Conservation (phyloP, 2,113 vertebrate species). For the Peromyscus californicus region DNA sequence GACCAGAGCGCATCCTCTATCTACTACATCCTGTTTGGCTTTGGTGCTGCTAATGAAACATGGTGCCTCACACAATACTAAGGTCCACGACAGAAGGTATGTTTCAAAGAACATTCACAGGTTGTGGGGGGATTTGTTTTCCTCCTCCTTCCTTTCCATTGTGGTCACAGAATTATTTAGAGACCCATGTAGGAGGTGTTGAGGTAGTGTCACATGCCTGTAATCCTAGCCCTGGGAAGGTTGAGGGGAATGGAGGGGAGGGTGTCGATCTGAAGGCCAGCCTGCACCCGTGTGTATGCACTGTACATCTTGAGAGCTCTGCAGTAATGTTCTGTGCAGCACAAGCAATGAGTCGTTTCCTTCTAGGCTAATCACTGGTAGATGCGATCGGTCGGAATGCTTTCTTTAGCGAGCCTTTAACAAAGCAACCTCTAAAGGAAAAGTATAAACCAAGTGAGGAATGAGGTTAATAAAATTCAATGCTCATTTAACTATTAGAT, state of each 20-base stretch:
- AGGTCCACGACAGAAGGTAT: not conserved
- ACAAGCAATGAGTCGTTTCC: not conserved
- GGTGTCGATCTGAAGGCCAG: not conserved
- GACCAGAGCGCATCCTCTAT: not conserved
- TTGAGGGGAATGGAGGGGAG: not conserved
- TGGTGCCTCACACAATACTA: not conserved
- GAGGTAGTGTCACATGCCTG: too few species aligned
- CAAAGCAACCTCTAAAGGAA: not conserved
- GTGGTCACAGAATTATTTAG: not conserved
- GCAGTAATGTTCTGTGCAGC: not conserved
- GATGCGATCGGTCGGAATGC: not conserved
- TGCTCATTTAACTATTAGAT: slow-evolving; percentile 65
- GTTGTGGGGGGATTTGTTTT: too few species aligned
- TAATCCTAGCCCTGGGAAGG: not conserved
- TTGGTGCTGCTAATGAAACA: not conserved
- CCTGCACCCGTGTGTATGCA: not conserved
- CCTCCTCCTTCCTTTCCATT: not conserved
- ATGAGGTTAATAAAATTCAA: slow-evolving; percentile 51
- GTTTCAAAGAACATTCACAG: not conserved
- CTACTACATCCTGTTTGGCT: not conserved
- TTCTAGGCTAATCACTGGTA: slow-evolving; percentile 1
- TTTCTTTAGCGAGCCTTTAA: not conserved
- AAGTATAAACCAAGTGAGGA: not conserved
- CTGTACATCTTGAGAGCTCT: not conserved
- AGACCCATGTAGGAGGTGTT: not conserved